Evolutionary conservation across 1,140 invertebrate species (phyloP), one percentile per base, ranked within the genome.

Genomic region (Apis florea): DNA sequence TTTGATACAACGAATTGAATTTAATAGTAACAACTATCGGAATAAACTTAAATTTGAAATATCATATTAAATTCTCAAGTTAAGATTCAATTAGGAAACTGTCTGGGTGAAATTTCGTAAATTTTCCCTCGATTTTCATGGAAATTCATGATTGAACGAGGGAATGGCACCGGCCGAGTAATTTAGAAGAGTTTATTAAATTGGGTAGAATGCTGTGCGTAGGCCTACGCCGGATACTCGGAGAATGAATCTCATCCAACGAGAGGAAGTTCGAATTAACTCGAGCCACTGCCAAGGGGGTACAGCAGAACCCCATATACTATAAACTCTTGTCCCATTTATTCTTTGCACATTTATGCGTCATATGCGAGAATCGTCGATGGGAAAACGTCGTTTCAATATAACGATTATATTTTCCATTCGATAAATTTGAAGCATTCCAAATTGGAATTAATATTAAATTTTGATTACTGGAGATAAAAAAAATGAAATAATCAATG

Each of bases 181-280:
- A 91, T 92, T 91, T 90, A 90, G 85, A 82, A 90, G 91, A 92
- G 91, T 92, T 92, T 89, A 91, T 93, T 92, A 93, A 93, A 93
- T 93, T 93, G 92, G 90, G 88, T 92, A 92, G 90, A 93, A 93
- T 91, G 91, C 88, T 89, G 81, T 90, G 90, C 91, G 91, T 93
- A 90, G 91, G 92, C 89, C 87, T 89, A 83, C 83, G 90, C 92
- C 92, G 92, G 93, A 93, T 93, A 93, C 92, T 91, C 90, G 91
- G 89, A 87, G 91, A 93, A 93, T 93, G 92, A 93, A 93, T 93
- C 92, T 93, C 92, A 93, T 93, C 92, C 90, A 90, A 80, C 86
- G 85, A 90, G 88, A 93, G 92, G 93, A 93, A 93, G 93, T 93
- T 92, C 84, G 89, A 93, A 93, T 93, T 93, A 93, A 89, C 87